Evolutionary conservation across 2,797 vertebrate species (phyloP).

Genomic region (Steatocranus sp.): DNA sequence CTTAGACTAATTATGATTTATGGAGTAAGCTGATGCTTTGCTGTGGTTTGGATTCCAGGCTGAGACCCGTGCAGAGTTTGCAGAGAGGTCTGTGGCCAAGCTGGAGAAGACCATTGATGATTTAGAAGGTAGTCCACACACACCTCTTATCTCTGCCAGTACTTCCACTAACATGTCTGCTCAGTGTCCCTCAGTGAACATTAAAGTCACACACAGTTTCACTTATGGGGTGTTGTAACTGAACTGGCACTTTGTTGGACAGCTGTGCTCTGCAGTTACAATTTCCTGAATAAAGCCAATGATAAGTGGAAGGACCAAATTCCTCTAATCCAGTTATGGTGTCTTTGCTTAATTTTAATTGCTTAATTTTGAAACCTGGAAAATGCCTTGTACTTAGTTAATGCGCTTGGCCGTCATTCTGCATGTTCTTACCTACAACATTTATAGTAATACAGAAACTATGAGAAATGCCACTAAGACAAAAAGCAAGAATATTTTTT

Average conservation of each 20-base stretch:
- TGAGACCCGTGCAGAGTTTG: slow-evolving; percentile 95
- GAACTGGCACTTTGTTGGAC: background rate
- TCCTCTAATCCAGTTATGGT: background rate
- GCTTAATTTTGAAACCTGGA: background rate
- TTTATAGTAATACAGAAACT: background rate
- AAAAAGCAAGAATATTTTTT: background rate
- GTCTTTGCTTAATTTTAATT: background rate
- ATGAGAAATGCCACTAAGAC: background rate
- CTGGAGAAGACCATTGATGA: slow-evolving; percentile 98
- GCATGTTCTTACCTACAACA: background rate
- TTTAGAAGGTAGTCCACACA: slow-evolving; percentile 85
- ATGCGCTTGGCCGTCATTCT: background rate
- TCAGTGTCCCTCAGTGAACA: background rate
- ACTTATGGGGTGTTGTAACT: background rate
- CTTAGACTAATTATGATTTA: background rate
- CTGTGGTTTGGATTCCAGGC: slow-evolving; percentile 73
- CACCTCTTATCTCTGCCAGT: background rate
- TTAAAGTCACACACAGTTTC: background rate
- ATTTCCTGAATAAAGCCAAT: background rate
- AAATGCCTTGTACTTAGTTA: background rate
- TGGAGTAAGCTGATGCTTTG: background rate
- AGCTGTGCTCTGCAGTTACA: background rate
- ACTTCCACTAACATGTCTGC: background rate
- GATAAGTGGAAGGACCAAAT: background rate
- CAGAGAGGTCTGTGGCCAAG: slow-evolving; percentile 95